Evolutionary conservation across 2,113 vertebrate genomes (phyloP), one percentile per base, ranked within the genome.

Genomic region (Caloenas nicobarica): DNA sequence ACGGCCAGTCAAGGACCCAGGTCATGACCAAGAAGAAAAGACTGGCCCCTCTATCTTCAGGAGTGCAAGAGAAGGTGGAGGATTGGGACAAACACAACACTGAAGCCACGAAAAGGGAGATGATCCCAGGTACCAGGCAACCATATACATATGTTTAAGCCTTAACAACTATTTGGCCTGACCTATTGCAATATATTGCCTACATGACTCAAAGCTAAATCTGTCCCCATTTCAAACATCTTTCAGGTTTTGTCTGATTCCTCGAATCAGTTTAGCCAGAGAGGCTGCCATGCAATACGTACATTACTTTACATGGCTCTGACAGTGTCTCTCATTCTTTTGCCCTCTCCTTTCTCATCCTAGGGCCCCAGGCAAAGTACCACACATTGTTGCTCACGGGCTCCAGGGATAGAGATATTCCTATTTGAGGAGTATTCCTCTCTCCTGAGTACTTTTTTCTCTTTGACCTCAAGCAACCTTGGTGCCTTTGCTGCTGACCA

Each of bases 261-360:
- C 58, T 72, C 46, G 7, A n/a, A 33, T 31, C 42, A 21, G 22
- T 68, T 76, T 66, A 61, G 33, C 0, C 1, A 36, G 42, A 65
- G n/a, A 80, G 17, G 70, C 57, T 86, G 66, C 66, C 26, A 16
- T 22, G 50, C 58, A 70, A 77, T 24, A 86, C 0, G 0, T 53
- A 61, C 2, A 2, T 69, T 38, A 25, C 40, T 83, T 79, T 36
- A 29, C 0, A 0, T 2, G 1, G 31, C 66, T 79, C 57, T 58
- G n/a, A 74, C 11, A 50, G 12, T 0, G 0, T 5, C 36, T 58
- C 44, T 48, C 34, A 48, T 61, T 51, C 42, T 28, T 68, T 71
- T 92, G 57, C 85, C 44, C 23, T 79, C 74, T 89, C 42, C 42
- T 65, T 81, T 74, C 57, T 42, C 16, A 51, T 42, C 38, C 42